Conservation (phyloP, 2,888 invertebrate genomes). For the Drosophila cognata region DNA sequence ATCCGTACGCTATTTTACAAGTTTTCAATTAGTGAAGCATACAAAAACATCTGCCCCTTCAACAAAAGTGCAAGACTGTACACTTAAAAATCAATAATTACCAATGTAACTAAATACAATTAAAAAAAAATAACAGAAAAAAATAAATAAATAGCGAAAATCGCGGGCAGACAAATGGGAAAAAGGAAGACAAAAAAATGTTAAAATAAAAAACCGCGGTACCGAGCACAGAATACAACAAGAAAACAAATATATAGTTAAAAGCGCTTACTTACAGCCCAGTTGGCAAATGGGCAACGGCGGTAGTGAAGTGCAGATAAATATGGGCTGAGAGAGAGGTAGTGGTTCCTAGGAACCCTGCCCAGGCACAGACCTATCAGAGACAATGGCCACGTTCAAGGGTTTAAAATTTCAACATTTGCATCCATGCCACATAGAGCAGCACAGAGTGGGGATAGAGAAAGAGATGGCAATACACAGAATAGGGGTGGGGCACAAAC, state of each 20-base stretch:
- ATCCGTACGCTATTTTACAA: neutral
- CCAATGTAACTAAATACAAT: constrained; percentile 75
- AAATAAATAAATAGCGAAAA: constrained; percentile 38
- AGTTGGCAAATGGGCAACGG: constrained; percentile 74
- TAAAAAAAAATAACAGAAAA: constrained; percentile 53
- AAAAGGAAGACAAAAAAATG: constrained; percentile 47
- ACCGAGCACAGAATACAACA: constrained; percentile 34
- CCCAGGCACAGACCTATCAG: constrained; percentile 55
- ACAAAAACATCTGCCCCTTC: neutral
- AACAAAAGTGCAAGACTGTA: constrained; percentile 4
- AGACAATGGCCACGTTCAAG: constrained; percentile 80
- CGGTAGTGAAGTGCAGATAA: constrained; percentile 38
- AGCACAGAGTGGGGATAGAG: neutral
- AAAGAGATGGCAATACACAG: neutral
- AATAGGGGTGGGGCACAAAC: neutral
- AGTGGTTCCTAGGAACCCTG: constrained; percentile 14
- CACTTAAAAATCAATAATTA: constrained; percentile 69
- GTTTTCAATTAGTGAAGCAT: neutral
- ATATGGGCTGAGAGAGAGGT: constrained; percentile 33
- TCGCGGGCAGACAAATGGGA: constrained; percentile 67
- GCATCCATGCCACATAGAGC: constrained; percentile 54
- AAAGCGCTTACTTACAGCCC: constrained; percentile 78
- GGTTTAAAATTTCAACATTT: constrained; percentile 81
- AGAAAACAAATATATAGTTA: constrained; percentile 45
- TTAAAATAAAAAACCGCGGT: constrained; percentile 17